Evolutionary conservation across 2,797 vertebrate genomes (phyloP).

Genomic region (Merluccius polli): DNA sequence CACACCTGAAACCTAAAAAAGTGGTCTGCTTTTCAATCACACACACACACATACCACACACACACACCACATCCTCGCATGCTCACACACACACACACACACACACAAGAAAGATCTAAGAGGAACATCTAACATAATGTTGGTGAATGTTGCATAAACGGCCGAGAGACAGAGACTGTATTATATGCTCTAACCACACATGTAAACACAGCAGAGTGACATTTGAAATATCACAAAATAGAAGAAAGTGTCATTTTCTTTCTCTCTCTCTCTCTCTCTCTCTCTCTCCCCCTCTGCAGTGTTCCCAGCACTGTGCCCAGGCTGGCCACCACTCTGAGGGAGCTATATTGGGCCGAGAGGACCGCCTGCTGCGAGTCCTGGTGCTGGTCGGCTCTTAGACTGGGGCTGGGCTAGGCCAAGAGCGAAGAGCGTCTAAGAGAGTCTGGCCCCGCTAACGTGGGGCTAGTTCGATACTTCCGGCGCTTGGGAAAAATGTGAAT

Average conservation of each 20-base stretch:
- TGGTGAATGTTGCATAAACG: neutral
- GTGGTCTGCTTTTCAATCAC: neutral
- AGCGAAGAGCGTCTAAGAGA: neutral
- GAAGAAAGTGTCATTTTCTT: neutral
- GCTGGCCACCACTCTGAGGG: neutral
- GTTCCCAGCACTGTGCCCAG: neutral
- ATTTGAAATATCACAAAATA: conserved; percentile 2
- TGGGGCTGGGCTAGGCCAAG: neutral
- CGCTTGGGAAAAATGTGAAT: neutral
- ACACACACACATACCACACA: neutral
- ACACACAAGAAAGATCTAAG: too few relatives aligned
- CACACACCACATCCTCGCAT: too few relatives aligned
- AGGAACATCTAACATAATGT: too few relatives aligned
- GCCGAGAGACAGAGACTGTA: neutral
- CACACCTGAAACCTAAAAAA: neutral
- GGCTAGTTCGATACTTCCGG: neutral
- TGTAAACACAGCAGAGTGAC: conserved; percentile 5
- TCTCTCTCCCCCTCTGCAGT: neutral
- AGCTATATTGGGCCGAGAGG: neutral
- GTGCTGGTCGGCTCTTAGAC: neutral
- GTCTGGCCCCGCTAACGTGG: neutral
- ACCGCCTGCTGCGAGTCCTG: neutral
- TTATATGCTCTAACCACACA: conserved; percentile 3
- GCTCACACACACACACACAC: too few relatives aligned
- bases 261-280: neutral